These are phyloP conservation scores for Rugalucina vietnamica DNA, from an alignment of 2,888 invertebrate species.

Conservation along the genomic window DNA sequence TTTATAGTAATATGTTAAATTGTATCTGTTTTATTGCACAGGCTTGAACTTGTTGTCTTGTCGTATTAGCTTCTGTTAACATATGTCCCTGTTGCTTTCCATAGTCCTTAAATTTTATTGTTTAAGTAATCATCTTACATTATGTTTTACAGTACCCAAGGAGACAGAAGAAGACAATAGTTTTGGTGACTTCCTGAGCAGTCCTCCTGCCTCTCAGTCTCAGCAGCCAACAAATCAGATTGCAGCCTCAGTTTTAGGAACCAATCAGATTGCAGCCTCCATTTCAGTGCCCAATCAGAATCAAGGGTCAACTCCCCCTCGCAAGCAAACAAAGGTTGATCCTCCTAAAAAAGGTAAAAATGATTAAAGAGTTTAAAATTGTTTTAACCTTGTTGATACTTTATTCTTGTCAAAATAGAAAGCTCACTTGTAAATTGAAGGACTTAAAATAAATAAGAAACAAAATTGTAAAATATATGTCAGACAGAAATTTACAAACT, in stretches of 20 bases:
- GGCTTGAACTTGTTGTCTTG: too few species aligned
- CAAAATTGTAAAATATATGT: neutral
- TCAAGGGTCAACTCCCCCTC: neutral
- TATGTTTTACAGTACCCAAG: neutral
- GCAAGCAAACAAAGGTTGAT: conserved; percentile 3
- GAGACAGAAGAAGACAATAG: conserved; percentile 66
- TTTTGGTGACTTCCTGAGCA: conserved; percentile 80
- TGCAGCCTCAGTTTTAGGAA: conserved; percentile 18
- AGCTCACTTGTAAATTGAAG: too few species aligned
- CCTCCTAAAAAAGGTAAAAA: conserved; percentile 53
- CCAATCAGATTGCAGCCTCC: neutral
- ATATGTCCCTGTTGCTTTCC: too few species aligned
- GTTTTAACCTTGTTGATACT: too few species aligned
- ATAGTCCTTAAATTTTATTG: too few species aligned
- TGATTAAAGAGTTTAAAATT: too few species aligned
- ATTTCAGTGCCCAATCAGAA: neutral
- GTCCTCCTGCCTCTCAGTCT: conserved; percentile 53
- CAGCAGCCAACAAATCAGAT: neutral
- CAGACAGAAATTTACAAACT: neutral
- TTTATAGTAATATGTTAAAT: too few species aligned
- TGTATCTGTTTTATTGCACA: too few species aligned
- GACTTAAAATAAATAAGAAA: neutral
- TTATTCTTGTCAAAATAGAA: too few species aligned
- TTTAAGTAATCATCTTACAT: neutral
- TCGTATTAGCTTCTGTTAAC: too few species aligned